Base-by-base conservation (phyloP, 2,888 invertebrate genomes). In the Conchocele bisecta region DNA sequence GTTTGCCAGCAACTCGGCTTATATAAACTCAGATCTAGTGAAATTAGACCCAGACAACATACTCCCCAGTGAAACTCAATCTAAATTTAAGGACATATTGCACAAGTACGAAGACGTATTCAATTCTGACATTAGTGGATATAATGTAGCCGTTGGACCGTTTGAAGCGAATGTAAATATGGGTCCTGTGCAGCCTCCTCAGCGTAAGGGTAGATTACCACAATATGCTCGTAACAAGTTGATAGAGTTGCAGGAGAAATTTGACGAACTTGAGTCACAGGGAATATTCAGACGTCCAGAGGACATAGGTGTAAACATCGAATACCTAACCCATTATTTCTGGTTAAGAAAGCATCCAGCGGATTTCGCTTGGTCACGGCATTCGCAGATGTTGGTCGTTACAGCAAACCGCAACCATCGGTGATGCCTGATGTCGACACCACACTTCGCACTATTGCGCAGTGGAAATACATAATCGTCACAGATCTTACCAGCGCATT, bases 131-230 rank as follows among this genome's bases (percentile, higher is more conserved):
- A 41, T 70, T 26, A 29, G 22, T 15, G 78, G 80, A 1, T 83
- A 82, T 33, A 82, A 81, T 66, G 76, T 79, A 4, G 67, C 79
- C 1, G 48, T 59, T 6, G 80, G 76, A 9, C 70, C 69, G 9
- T 81, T 81, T 53, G 7, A 83, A 56, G 78, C 80, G 17, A 41
- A 28, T 9, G 80, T 83, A 4, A 82, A 82, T 48, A 82, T 83
- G 81, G 81, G 83, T 2, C 77, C 81, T 22, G 71, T 72, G 15
- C 65, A 69, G 53, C 79, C 79, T 11, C 82, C 83, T 6, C 80
- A 82, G 42, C 28, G 78, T 15, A 82, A 81, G 50, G 80, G 79
- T 2, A 42, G 76, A 48, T 24, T 81, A 7, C 81, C 84, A 1
- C 79, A 81, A 46, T 83, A 83, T 33, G 50, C 74, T 29, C 26